These are phyloP conservation scores for Drosophila pseudotalamancana DNA, from an alignment of 2,888 invertebrate species.

Conservation along the genomic window DNA sequence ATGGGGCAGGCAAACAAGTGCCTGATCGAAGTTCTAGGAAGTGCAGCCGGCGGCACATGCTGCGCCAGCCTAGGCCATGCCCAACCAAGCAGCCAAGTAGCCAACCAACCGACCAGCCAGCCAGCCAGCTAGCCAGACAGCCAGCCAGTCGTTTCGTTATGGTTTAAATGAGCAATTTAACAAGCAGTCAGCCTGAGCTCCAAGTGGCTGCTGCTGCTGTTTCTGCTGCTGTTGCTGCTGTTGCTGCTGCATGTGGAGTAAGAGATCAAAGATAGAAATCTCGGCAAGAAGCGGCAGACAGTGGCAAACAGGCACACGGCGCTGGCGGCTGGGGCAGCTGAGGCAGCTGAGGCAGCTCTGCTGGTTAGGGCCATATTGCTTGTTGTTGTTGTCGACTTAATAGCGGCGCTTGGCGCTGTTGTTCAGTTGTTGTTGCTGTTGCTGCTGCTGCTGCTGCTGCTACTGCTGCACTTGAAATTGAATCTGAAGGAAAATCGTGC, in stretches of 20 bases:
- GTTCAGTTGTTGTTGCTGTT: conserved; percentile 32
- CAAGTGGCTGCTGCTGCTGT: conserved; percentile 14
- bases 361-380: conserved; percentile 77
- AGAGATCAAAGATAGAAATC: conserved; percentile 83
- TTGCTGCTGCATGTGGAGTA: conserved; percentile 79
- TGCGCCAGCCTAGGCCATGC: conserved; percentile 45
- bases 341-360: conserved; percentile 39
- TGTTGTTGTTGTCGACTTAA: conserved; percentile 81
- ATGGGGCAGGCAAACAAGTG: conserved; percentile 39
- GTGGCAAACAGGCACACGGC: conserved; percentile 70
- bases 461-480: conserved; percentile 80
- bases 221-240: conserved; percentile 14
- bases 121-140: conserved; percentile 45
- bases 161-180: conserved; percentile 76
- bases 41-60: conserved; percentile 66
- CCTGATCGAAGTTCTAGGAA: conserved; percentile 65
- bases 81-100: conserved; percentile 35
- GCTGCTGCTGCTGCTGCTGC: conserved; percentile 43
- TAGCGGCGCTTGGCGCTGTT: conserved; percentile 75
- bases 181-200: conserved; percentile 28
- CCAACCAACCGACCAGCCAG: conserved; percentile 45
- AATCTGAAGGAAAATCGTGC: conserved; percentile 78
- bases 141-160: conserved; percentile 67
- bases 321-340: conserved; percentile 35
- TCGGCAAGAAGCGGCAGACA: conserved; percentile 78